Base-by-base conservation (phyloP, 2,888 invertebrate species). In the Thecocarcelia acutangulata region DNA sequence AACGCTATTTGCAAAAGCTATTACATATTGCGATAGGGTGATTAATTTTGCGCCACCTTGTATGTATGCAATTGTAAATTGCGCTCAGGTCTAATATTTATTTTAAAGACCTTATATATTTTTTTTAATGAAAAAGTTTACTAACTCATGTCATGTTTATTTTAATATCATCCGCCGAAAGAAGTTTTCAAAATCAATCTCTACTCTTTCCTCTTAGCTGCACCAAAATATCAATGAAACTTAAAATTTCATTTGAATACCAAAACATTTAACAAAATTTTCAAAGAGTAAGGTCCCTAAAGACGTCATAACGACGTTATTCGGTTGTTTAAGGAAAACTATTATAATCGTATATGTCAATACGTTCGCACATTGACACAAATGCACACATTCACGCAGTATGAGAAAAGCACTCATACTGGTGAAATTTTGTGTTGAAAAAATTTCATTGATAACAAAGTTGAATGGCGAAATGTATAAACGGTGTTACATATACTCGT, bases 291-390 rank as follows among this genome's bases (percentile, higher is more conserved):
- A 82, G 74, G 77, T 74, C 77, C 70, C 46, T 21, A 40, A 42
- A 58, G 69, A 82, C 77, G 74, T 82, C 81, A 82, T 59, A 21
- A 59, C 17, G 48, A 24, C 54, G 48, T n/a, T 61, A 75, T 70
- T 42, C 56, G 17, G 52, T 61, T 46, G 69, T 54, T 61, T 28
- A 33, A 64, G 44, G 5, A 42, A 21, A 13, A 40, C n/a, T 42
- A 58, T 9, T n/a, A n/a, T n/a, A n/a, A n/a, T 33, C 9, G 24
- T 3, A 33, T 33, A 33, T 33, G 33, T 1, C 33, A 17, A 12
- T 19, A 12, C 9, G 15, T 33, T 33, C 17, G n/a, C 12, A 58
- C 1, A 37, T 15, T 37, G 15, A 42, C 40, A 72, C 15, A 48
- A 19, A 59, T 9, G 13, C 46, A 48, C 13, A 28, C 42, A 69